These are phyloP conservation scores for Cheirogaleus major DNA, from an alignment of 2,797 vertebrate genomes.

Conservation along the genomic window DNA sequence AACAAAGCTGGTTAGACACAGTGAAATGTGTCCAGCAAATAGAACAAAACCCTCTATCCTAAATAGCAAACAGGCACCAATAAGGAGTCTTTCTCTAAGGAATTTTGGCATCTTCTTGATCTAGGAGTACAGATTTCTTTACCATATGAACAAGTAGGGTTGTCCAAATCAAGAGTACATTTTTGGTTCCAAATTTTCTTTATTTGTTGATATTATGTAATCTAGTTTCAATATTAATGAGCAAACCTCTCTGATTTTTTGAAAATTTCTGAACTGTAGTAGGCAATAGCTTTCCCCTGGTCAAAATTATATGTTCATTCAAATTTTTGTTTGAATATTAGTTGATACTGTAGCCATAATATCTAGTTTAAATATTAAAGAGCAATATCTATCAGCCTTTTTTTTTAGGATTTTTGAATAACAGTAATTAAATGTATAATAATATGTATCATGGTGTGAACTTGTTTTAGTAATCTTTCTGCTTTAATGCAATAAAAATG, in stretches of 20 bases:
- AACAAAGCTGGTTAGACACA: not conserved
- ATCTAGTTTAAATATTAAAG: conserved; percentile 25
- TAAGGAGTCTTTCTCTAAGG: not conserved
- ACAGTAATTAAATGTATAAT: conserved; percentile 68
- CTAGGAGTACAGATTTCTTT: not conserved
- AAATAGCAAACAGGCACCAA: not conserved
- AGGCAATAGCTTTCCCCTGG: conserved; percentile 25
- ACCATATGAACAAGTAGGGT: not conserved
- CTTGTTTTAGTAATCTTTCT: not conserved
- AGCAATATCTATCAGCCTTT: conserved; percentile 53
- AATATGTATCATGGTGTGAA: not conserved
- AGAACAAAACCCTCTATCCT: not conserved
- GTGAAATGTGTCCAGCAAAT: not conserved
- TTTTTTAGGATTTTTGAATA: conserved; percentile 76
- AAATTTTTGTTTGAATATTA: not conserved
- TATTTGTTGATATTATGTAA: not conserved
- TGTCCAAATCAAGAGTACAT: not conserved
- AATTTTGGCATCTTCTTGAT: not conserved
- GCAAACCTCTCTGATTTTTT: conserved; percentile 66
- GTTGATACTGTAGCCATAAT: not conserved
- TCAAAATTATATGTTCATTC: conserved; percentile 4
- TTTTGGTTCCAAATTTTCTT: not conserved
- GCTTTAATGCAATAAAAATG: not conserved
- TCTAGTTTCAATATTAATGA: conserved; percentile 18
- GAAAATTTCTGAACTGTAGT: conserved; percentile 62